Evolutionary conservation across 1,140 invertebrate genomes (phyloP).

Genomic region (Temnothorax longispinosus): DNA sequence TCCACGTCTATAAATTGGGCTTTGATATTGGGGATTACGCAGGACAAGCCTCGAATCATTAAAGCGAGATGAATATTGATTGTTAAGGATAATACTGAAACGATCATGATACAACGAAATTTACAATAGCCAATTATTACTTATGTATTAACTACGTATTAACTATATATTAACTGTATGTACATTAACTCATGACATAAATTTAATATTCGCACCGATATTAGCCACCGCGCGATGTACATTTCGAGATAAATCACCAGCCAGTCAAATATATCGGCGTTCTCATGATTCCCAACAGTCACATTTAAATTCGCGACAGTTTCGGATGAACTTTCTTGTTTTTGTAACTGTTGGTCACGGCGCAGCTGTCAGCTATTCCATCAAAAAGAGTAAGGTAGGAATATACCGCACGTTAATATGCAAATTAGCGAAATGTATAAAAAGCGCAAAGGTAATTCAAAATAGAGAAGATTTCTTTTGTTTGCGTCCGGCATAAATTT

Average conservation of each 20-base stretch:
- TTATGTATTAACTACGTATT: not conserved
- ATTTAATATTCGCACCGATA: not conserved
- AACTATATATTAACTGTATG: too few species aligned
- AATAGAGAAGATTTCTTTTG: conserved; percentile 30
- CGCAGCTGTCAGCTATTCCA: not conserved
- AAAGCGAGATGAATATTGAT: conserved; percentile 6
- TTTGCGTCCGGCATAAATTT: conserved; percentile 39
- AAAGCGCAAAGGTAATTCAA: conserved; percentile 17
- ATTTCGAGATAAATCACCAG: not conserved
- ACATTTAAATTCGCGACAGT: conserved; percentile 6
- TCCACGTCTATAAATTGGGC: conserved; percentile 20
- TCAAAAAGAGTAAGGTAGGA: not conserved
- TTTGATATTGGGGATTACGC: conserved; percentile 24
- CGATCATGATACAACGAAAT: not conserved
- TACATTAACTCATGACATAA: not conserved
- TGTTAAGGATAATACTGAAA: conserved; percentile 27
- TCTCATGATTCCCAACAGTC: not conserved
- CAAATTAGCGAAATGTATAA: conserved; percentile 29
- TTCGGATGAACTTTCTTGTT: conserved; percentile 25
- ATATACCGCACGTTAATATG: conserved; percentile 29
- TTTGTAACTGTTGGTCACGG: not conserved
- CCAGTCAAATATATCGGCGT: not conserved
- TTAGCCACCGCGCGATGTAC: not conserved
- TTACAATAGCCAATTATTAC: conserved; percentile 21
- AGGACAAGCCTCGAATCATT: not conserved